These are phyloP conservation scores for Pantherophis vulpinus DNA, from an alignment of 2,797 vertebrate species.

Conservation along the genomic window DNA sequence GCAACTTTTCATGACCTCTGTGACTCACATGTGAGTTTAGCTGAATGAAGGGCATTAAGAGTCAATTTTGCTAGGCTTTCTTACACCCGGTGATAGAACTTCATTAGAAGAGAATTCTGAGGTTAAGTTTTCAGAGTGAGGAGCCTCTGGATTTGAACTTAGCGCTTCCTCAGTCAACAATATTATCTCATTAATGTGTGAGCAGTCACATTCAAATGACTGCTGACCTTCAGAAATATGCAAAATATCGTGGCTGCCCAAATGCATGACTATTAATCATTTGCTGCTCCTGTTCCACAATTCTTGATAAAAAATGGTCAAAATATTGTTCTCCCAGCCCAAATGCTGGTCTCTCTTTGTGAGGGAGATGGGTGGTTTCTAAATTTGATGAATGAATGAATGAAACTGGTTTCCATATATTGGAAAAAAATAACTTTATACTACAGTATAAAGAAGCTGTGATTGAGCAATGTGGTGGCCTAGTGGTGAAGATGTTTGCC, in stretches of 20 bases:
- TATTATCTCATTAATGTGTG: background rate
- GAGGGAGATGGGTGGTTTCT: too few relatives aligned
- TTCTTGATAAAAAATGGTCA: background rate
- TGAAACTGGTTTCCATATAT: background rate
- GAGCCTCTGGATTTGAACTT: background rate
- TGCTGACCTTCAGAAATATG: background rate
- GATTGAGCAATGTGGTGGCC: background rate
- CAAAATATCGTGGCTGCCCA: background rate
- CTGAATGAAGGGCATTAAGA: too few relatives aligned
- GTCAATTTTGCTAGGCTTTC: background rate
- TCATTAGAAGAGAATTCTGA: background rate
- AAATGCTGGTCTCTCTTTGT: too few relatives aligned
- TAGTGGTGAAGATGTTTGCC: too few relatives aligned
- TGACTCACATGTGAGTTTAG: too few relatives aligned
- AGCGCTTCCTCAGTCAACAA: background rate
- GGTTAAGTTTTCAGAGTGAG: background rate
- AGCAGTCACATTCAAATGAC: background rate
- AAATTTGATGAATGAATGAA: too few relatives aligned
- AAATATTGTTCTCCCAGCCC: background rate
- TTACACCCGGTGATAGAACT: background rate
- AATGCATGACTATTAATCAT: background rate
- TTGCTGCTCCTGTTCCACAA: background rate
- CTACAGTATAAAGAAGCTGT: background rate
- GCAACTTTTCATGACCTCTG: too few relatives aligned
- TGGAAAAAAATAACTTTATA: background rate